These are phyloP conservation scores for Eriosoma lanigerum DNA, from an alignment of 1,140 invertebrate genomes.

Conservation along the genomic window DNA sequence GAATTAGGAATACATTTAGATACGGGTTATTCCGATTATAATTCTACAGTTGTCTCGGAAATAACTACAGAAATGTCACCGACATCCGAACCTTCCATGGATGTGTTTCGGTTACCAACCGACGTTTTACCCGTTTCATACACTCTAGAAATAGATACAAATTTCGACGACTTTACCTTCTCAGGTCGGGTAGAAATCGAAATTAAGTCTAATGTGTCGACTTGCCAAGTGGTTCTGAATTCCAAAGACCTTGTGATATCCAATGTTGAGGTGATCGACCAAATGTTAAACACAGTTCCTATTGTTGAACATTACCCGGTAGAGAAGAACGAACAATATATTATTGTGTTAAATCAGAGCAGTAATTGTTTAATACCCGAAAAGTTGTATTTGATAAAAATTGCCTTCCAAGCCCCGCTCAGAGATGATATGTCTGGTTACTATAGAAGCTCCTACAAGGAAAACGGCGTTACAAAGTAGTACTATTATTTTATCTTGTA, in stretches of 20 bases:
- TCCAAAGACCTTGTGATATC: neutral
- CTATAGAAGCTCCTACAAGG: slow-evolving; percentile 51
- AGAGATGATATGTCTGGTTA: slow-evolving; percentile 52
- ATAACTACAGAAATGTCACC: too few relatives aligned
- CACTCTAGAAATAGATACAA: neutral
- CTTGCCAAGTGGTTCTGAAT: slow-evolving; percentile 13
- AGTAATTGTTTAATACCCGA: neutral
- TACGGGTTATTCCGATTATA: too few relatives aligned
- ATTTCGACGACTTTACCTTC: slow-evolving; percentile 3
- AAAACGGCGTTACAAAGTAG: slow-evolving; percentile 38
- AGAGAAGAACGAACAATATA: neutral
- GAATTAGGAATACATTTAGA: too few relatives aligned
- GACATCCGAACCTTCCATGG: too few relatives aligned
- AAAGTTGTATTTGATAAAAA: neutral
- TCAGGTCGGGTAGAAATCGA: slow-evolving; percentile 2
- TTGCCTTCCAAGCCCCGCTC: slow-evolving; percentile 34
- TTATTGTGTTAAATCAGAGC: neutral
- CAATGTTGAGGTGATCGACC: neutral
- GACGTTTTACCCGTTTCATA: too few relatives aligned
- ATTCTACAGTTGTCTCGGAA: too few relatives aligned
- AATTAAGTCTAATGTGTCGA: neutral
- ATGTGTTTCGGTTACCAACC: too few relatives aligned
- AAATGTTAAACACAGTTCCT: neutral
- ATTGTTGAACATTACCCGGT: neutral
- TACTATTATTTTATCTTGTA: too few relatives aligned